Evolutionary conservation across 2,797 vertebrate genomes (phyloP).

Genomic region (Sebastes hubbsi): DNA sequence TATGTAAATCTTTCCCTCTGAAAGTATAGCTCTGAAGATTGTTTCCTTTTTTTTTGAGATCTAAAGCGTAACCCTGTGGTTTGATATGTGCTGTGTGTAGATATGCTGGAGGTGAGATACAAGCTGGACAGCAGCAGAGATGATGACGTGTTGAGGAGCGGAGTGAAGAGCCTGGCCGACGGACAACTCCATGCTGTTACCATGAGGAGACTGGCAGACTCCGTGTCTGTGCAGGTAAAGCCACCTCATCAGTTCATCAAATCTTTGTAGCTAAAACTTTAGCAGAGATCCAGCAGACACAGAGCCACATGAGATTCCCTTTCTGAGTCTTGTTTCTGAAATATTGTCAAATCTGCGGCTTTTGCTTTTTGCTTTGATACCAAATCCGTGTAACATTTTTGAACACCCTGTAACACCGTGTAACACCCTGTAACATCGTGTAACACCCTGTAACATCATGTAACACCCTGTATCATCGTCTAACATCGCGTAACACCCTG

Average conservation of each 20-base stretch:
- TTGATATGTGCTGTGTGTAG: slow-evolving; percentile 60
- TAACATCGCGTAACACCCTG: fast-evolving
- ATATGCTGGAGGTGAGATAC: slow-evolving; percentile 92
- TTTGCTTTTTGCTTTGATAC: not conserved
- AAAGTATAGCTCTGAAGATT: not conserved
- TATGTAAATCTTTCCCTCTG: not conserved
- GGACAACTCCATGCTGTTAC: slow-evolving; percentile 86
- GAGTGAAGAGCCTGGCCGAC: slow-evolving; percentile 84
- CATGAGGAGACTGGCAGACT: slow-evolving; percentile 83
- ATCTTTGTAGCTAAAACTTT: not conserved
- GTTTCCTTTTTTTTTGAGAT: not conserved
- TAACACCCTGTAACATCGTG: fast-evolving
- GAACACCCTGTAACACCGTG: no score
- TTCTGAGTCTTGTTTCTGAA: not conserved
- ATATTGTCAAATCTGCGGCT: not conserved
- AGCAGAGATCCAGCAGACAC: not conserved
- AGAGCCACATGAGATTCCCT: not conserved
- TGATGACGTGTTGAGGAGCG: slow-evolving; percentile 83
- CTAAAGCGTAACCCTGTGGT: not conserved
- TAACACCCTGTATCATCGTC: no score
- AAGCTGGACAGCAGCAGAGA: slow-evolving; percentile 86
- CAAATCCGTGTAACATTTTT: no score
- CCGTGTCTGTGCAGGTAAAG: slow-evolving; percentile 74
- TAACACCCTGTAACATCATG: no score
- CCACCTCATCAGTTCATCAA: not conserved